Evolutionary conservation across 2,888 invertebrate species (phyloP), one percentile per base, ranked within the genome.

Genomic region (Ferrisia virgata): DNA sequence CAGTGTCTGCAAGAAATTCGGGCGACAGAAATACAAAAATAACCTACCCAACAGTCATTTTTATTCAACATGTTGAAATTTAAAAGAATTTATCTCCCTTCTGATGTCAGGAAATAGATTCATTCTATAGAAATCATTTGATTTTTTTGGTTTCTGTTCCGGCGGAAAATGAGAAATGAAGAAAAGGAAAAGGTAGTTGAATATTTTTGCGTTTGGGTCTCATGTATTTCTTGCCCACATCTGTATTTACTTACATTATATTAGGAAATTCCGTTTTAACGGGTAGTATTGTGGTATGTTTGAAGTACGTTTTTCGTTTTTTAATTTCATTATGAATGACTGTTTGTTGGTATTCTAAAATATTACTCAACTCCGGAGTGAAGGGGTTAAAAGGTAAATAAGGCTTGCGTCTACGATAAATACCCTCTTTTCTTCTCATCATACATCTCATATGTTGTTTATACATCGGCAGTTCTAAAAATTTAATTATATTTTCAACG

Each of bases 331-430:
- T 40, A 6, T 79, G 25, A 28, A 79, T 79, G 15, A 43, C 43
- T 47, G 40, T 79, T 2, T 15, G 25, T 6, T 79, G 79, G 4
- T 39, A 6, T 8, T 79, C 79, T 6, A 79, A 18, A 22, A 43
- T 25, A 8, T 18, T 43, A 31, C 22, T 40, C 94, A 94, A 93
- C 15, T 91, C 89, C 0, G 90, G 88, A 0, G 93, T 92, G 88
- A 91, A 94, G 0, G 94, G 94, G 86, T 94, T 93, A 87, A 94
- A 94, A 87, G 91, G 90, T 13, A 85, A 36, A 53, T 86, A 86
- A 85, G 93, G 91, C 87, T 92, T 92, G 87, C 92, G 92, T 6
- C 94, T 89, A 85, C 93, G 89, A 88, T 94, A 94, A 85, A 94
- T 94, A 1, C 94, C 94, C 88, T 93, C 93, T 86, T 91, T 91